Percentiles rank a stretch among this genome's conserved stretches.
Evolutionary conservation across 2,113 vertebrate genomes (phyloP).

Genomic region (Rhinichthys klamathensis): DNA sequence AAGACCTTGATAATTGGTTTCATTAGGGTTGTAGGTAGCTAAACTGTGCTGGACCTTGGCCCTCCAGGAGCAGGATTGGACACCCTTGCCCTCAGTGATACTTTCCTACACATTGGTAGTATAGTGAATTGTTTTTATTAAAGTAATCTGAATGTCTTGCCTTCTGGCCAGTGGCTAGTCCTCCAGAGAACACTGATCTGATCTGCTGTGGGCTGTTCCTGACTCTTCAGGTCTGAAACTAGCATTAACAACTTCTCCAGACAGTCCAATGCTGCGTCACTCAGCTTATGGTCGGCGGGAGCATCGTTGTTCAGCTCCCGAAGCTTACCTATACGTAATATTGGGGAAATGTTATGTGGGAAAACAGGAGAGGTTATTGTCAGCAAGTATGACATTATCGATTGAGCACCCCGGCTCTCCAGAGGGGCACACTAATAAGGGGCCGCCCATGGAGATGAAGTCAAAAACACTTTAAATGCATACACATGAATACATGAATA

Average conservation of each 20-base stretch:
- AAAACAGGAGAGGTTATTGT: background rate
- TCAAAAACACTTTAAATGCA: background rate
- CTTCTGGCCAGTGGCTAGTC: slow-evolving; percentile 92
- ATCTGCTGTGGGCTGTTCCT: slow-evolving; percentile 80
- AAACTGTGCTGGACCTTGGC: background rate
- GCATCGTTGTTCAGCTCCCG: slow-evolving; percentile 71
- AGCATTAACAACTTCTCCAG: slow-evolving; percentile 82
- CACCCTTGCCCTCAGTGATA: background rate
- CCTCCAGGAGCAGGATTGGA: background rate
- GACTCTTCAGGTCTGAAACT: slow-evolving; percentile 72
- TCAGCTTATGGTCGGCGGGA: slow-evolving; percentile 72
- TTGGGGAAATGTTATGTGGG: background rate
- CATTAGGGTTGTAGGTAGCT: background rate
- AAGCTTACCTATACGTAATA: slow-evolving; percentile 48
- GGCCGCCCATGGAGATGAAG: background rate
- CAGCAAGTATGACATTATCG: background rate
- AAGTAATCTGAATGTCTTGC: slow-evolving; percentile 61
- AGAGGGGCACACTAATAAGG: background rate
- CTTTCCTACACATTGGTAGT: background rate
- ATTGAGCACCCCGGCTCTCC: too few species aligned
- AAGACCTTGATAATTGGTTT: background rate
- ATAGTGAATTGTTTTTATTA: background rate
- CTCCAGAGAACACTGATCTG: slow-evolving; percentile 90
- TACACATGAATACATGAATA: too few species aligned
- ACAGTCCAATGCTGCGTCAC: slow-evolving; percentile 77